phyloP scores from a whole-genome alignment of 2,888 invertebrate genomes.

The Cordilura impudica region DNA sequence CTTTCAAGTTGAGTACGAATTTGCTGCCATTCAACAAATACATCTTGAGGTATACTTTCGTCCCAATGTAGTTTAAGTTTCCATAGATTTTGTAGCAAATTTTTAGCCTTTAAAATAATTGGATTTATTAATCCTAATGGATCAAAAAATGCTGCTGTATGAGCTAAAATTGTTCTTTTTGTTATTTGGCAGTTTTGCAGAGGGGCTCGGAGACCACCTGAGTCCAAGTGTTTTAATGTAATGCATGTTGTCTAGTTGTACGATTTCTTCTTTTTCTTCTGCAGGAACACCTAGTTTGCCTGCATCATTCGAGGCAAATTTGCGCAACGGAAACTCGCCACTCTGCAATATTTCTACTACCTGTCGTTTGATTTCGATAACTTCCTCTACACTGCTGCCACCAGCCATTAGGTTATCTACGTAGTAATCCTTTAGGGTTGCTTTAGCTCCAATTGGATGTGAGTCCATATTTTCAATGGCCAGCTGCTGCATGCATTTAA shows the following conservation, averaged over 20 bases:
- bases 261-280: background rate
- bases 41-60: constrained; percentile 37
- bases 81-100: constrained; percentile 47
- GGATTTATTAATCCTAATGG: constrained; percentile 49
- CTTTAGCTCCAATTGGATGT: constrained; percentile 52
- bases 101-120: constrained; percentile 41
- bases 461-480: background rate
- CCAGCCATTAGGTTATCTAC: constrained; percentile 63
- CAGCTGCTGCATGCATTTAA: constrained; percentile 10
- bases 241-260: background rate
- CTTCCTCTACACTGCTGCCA: constrained; percentile 39
- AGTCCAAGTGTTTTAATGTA: constrained; percentile 35
- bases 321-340: constrained; percentile 52
- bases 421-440: constrained; percentile 58
- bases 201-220: constrained; percentile 1
- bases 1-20: background rate
- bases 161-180: constrained; percentile 9
- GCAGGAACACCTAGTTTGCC: constrained; percentile 14
- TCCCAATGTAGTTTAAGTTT: constrained; percentile 48
- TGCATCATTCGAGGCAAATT: constrained; percentile 53
- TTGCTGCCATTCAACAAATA: constrained; percentile 10
- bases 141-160: constrained; percentile 28
- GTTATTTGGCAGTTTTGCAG: background rate
- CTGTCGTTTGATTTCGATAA: constrained; percentile 37
- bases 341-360: constrained; percentile 29